Evolutionary conservation across 2,113 vertebrate genomes (phyloP).

Genomic region (Phaethornis superciliosus): DNA sequence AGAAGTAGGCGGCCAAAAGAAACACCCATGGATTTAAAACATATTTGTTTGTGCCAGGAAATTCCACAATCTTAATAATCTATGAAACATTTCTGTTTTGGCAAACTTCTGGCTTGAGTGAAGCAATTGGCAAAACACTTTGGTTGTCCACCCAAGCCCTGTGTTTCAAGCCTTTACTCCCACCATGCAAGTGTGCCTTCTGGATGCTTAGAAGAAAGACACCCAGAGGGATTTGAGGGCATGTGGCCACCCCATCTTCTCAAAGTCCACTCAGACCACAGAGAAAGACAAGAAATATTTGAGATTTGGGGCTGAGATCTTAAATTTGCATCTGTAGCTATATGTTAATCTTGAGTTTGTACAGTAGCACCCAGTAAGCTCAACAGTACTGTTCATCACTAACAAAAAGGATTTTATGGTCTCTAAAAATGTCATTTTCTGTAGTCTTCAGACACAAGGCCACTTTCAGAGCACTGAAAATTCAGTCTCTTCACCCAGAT

Average conservation of each 20-base stretch:
- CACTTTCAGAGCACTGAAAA: neutral
- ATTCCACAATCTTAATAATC: neutral
- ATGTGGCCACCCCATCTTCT: neutral
- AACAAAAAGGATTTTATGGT: neutral
- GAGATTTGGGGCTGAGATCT: neutral
- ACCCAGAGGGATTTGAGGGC: neutral
- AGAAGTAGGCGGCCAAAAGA: neutral
- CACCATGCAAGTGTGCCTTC: neutral
- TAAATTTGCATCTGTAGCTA: neutral
- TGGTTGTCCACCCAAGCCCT: neutral
- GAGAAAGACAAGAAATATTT: neutral
- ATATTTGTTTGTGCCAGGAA: neutral
- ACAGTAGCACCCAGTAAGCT: neutral
- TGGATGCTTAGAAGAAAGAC: neutral
- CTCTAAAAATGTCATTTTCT: neutral
- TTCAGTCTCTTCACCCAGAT: neutral
- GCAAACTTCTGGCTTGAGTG: neutral
- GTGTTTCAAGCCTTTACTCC: neutral
- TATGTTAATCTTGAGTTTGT: neutral
- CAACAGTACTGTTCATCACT: neutral
- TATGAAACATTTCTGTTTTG: neutral
- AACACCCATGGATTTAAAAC: neutral
- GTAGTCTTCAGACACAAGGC: neutral
- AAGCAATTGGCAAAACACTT: neutral
- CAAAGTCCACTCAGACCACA: rapidly evolving